Percentiles rank a stretch among this genome's conserved stretches.
Evolutionary conservation across 2,113 vertebrate species (phyloP).

Genomic region (Xyrauchen texanus): DNA sequence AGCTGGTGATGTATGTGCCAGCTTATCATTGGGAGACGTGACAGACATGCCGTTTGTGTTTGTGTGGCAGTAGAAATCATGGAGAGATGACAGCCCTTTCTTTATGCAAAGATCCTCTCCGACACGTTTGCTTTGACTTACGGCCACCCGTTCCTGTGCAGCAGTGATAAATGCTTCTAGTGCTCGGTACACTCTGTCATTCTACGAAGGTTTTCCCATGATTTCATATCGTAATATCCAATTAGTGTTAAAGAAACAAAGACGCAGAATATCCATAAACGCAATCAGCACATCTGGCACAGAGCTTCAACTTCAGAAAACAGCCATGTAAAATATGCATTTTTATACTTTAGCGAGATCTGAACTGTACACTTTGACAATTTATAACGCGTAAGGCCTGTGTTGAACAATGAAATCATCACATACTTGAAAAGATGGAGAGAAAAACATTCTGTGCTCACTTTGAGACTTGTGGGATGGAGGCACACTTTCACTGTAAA

Average conservation of each 20-base stretch:
- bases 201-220: slow-evolving; percentile 6
- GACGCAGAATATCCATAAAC: slow-evolving; percentile 25
- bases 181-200: slow-evolving; percentile 28
- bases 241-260: slow-evolving; percentile 41
- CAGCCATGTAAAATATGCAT: slow-evolving; percentile 6
- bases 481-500: too few relatives aligned
- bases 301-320: not conserved
- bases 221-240: slow-evolving; percentile 27
- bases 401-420: slow-evolving; percentile 19
- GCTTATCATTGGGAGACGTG: slow-evolving; percentile 33
- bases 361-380: slow-evolving; percentile 16
- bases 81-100: slow-evolving; percentile 35
- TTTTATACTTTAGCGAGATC: slow-evolving; percentile 15
- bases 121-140: slow-evolving; percentile 25
- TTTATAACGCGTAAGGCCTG: slow-evolving; percentile 10
- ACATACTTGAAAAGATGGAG: not conserved
- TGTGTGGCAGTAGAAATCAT: slow-evolving; percentile 41
- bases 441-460: not conserved
- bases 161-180: slow-evolving; percentile 31
- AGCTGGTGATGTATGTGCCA: slow-evolving; percentile 52
- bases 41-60: slow-evolving; percentile 44
- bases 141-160: slow-evolving; percentile 23
- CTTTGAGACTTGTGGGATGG: too few relatives aligned
- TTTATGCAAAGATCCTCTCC: slow-evolving; percentile 20
- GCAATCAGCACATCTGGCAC: slow-evolving; percentile 31